These are phyloP conservation scores for Chroicocephalus ridibundus DNA, from an alignment of 2,113 vertebrate genomes.

Conservation along the genomic window DNA sequence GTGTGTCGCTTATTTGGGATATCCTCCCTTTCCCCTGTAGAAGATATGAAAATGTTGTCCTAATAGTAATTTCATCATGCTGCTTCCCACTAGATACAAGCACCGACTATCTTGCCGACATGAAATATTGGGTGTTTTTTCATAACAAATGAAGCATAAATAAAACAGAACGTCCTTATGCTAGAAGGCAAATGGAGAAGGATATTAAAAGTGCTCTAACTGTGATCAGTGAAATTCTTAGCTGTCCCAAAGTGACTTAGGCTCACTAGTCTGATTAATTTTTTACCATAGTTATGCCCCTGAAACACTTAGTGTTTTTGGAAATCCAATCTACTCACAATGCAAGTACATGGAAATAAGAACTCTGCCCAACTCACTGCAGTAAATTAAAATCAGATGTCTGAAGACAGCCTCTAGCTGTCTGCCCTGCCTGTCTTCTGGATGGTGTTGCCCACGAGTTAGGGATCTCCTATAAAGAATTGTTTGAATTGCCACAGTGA, in stretches of 20 bases:
- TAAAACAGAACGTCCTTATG: not conserved
- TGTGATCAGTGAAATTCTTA: conserved; percentile 12
- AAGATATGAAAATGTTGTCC: not conserved
- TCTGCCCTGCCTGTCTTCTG: not conserved
- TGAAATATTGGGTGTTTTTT: not conserved
- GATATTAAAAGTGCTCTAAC: conserved; percentile 15
- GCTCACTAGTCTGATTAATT: conserved; percentile 21
- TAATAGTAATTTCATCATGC: not conserved
- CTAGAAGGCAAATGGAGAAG: not conserved
- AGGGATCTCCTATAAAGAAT: not conserved
- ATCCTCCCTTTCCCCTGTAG: not conserved
- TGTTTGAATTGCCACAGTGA: not conserved
- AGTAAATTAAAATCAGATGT: conserved; percentile 28
- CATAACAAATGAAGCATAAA: conserved; percentile 36
- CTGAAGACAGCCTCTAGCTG: not conserved
- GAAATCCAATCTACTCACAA: not conserved
- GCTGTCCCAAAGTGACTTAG: not conserved
- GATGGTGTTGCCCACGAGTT: not conserved
- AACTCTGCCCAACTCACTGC: not conserved
- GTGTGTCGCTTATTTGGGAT: not conserved
- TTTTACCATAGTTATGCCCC: conserved; percentile 18
- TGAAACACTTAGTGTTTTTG: conserved; percentile 1
- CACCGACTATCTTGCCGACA: not conserved
- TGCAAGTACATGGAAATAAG: conserved; percentile 9
- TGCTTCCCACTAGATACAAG: not conserved